Conservation (phyloP, 2,888 invertebrate genomes). For the Napeogenes sylphis region DNA sequence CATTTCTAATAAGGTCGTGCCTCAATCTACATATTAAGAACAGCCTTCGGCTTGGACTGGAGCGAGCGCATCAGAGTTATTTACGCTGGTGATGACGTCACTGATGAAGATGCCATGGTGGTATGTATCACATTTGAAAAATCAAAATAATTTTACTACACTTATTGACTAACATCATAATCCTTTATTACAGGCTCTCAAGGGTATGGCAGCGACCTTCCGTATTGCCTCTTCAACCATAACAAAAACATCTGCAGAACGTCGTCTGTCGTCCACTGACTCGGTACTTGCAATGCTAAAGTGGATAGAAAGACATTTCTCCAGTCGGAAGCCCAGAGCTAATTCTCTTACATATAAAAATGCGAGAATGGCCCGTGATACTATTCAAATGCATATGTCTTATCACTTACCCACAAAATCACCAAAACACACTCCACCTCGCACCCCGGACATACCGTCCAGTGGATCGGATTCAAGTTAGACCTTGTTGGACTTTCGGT, state of each 20-base stretch:
- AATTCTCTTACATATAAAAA: conserved; percentile 81
- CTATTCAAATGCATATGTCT: conserved; percentile 88
- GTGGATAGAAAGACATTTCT: conserved; percentile 92
- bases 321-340: conserved; percentile 85
- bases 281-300: conserved; percentile 92
- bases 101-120: conserved; percentile 94
- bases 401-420: conserved; percentile 70
- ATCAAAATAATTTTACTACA: background rate
- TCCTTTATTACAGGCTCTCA: conserved; percentile 81
- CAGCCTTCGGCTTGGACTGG: conserved; percentile 95
- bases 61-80: conserved; percentile 92
- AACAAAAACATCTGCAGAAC: conserved; percentile 90
- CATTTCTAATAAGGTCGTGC: conserved; percentile 79
- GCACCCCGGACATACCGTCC: conserved; percentile 51
- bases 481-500: background rate
- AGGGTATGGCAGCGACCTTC: conserved; percentile 96
- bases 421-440: conserved; percentile 56
- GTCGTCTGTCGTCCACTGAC: conserved; percentile 91
- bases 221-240: conserved; percentile 90
- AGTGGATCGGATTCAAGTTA: conserved; percentile 71
- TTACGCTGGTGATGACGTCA: conserved; percentile 92
- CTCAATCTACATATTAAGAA: conserved; percentile 92
- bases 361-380: conserved; percentile 80
- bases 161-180: background rate
- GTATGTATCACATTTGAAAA: conserved; percentile 61